Evolutionary conservation across 2,888 invertebrate species (phyloP).

Genomic region (Kuschelorhynchus macadamiae): DNA sequence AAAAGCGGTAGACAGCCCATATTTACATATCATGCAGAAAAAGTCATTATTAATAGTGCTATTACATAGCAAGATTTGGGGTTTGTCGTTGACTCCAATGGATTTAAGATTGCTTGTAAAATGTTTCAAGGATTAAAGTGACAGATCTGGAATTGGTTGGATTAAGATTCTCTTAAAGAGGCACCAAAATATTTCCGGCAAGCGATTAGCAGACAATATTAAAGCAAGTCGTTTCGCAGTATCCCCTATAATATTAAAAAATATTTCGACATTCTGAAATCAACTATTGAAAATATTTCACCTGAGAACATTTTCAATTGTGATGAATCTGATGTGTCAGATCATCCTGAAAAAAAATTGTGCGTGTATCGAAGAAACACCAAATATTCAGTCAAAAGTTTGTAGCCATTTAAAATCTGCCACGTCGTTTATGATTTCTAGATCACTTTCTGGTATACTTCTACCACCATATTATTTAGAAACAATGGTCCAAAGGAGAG

Average conservation of each 20-base stretch:
- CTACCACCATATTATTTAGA: too few species aligned
- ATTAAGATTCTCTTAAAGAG: constrained; percentile 13
- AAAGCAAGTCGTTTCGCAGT: neutral
- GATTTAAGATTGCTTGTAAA: constrained; percentile 7
- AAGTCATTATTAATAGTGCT: neutral
- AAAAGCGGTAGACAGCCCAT: too few species aligned
- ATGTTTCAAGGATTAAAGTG: neutral
- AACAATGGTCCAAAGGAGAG: too few species aligned
- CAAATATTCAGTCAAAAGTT: constrained; percentile 9
- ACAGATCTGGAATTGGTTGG: constrained; percentile 6
- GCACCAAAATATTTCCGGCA: constrained; percentile 15
- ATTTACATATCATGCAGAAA: neutral
- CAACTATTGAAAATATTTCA: too few species aligned
- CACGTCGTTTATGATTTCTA: constrained; percentile 3
- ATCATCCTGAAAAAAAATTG: constrained; percentile 5
- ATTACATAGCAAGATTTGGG: neutral
- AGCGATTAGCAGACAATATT: constrained; percentile 21
- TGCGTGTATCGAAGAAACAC: constrained; percentile 12
- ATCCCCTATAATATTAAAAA: constrained; percentile 1
- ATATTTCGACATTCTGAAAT: constrained; percentile 21
- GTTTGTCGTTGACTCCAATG: neutral
- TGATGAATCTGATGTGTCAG: too few species aligned
- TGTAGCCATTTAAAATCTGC: neutral
- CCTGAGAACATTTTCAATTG: too few species aligned
- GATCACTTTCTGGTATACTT: constrained; percentile 14